A percentile compares a stretch with the other conserved stretches of the same genome.
Conservation (phyloP, 2,113 vertebrate species). For the Caloenas nicobarica region DNA sequence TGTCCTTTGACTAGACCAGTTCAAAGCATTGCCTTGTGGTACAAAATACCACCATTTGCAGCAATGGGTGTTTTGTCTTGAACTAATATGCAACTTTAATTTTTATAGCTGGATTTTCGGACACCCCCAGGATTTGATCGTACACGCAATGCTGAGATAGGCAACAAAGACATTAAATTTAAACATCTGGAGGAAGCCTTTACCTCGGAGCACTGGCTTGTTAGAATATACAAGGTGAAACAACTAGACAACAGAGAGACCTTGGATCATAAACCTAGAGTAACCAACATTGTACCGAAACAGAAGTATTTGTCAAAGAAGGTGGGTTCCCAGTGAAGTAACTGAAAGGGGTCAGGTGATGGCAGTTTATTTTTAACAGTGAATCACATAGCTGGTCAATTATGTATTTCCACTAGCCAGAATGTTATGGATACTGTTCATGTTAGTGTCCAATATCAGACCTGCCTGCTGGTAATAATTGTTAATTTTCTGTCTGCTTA, state of each 20-base stretch:
- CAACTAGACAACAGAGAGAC: constrained; percentile 91
- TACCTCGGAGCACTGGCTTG: constrained; percentile 98
- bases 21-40: not conserved
- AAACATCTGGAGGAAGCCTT: constrained; percentile 97
- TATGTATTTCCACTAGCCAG: constrained; percentile 47
- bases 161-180: constrained; percentile 98
- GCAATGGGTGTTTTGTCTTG: not conserved
- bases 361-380: constrained; percentile 33
- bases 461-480: constrained; percentile 43
- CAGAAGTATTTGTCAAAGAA: constrained; percentile 98
- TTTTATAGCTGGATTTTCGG: constrained; percentile 92
- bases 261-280: constrained; percentile 88
- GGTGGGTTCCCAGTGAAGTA: constrained; percentile 76
- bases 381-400: constrained; percentile 41
- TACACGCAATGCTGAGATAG: constrained; percentile 96
- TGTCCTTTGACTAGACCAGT: not conserved
- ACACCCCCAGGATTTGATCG: constrained; percentile 96
- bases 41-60: not conserved
- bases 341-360: not conserved
- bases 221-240: constrained; percentile 98
- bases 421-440: constrained; percentile 37
- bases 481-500: constrained; percentile 52
- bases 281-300: constrained; percentile 87
- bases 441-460: constrained; percentile 44
- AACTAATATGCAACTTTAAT: not conserved